Percentiles rank a stretch among this genome's conserved stretches.
These are phyloP conservation scores for Cacoxenus indagator DNA, from an alignment of 2,888 invertebrate species.

Conservation along the genomic window DNA sequence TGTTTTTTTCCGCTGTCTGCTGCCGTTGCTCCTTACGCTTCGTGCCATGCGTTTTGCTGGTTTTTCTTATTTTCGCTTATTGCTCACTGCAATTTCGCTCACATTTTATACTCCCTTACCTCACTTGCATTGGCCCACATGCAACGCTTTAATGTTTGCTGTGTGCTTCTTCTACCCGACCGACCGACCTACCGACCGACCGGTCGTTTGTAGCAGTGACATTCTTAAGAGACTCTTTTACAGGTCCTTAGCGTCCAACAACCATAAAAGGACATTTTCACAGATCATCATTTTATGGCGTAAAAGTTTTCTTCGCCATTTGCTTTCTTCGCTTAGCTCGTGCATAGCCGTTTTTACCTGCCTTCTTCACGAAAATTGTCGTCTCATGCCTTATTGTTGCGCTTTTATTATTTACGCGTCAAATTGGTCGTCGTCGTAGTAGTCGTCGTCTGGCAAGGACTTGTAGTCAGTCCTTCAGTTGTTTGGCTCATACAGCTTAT, in stretches of 20 bases:
- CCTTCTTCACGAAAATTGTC: no score
- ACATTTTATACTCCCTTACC: conserved; percentile 2
- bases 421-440: no score
- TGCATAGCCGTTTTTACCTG: not conserved
- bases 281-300: conserved; percentile 57
- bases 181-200: no score
- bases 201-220: conserved; percentile 31
- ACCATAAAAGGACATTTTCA: conserved; percentile 52
- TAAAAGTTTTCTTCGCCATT: conserved; percentile 25
- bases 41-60: not conserved
- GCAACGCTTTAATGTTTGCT: conserved; percentile 9
- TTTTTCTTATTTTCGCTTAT: not conserved
- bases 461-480: conserved; percentile 17
- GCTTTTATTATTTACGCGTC: conserved; percentile 37
- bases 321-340: not conserved
- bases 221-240: conserved; percentile 48
- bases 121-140: not conserved
- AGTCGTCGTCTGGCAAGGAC: conserved; percentile 2
- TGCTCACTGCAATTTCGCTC: not conserved
- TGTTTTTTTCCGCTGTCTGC: not conserved
- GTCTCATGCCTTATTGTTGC: conserved; percentile 8
- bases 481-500: not conserved
- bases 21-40: conserved; percentile 19
- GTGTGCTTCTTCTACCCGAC: not conserved
- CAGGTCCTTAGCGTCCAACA: conserved; percentile 47